Evolutionary conservation across 1,140 invertebrate genomes (phyloP), one percentile per base, ranked within the genome.

Genomic region (Radopholus similis): DNA sequence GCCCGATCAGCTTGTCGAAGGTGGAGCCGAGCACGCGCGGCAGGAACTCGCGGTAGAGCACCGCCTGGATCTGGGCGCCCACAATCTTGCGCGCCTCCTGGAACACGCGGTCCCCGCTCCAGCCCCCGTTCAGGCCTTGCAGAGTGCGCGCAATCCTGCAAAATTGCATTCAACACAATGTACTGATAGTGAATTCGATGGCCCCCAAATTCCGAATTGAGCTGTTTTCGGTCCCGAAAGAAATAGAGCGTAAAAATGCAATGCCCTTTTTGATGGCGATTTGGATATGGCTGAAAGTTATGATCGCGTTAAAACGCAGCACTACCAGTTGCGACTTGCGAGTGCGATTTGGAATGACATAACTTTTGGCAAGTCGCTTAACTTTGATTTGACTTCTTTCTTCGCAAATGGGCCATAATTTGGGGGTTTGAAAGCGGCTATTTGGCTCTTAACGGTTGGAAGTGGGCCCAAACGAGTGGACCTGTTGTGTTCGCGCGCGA

Each of bases 11-110:
- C 11, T 76, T 72, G 23, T 56, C 64, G 23, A 77, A 57, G 26
- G 70, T 47, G 28, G 53, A 59, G 34, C 76, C 82, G 28, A 83
- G 71, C 23, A 82, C 58, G 26, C 80, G 77, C 11, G 80, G 77
- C 28, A 75, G 64, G 66, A 72, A 73, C 56, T 72, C 66, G 64
- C 57, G 67, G 77, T 83, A 82, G 2, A 80, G 58, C 21, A 81
- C 66, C 28, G 65, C 60, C 57, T 83, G 81, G 40, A 83, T 76
- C 47, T 81, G 11, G 21, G 85, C 86, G 18, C 85, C 86, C 30
- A 87, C 74, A 26, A 87, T 86, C 72, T 87, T 86, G 66, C 85
- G 79, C 4, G 85, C 75, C 75, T 87, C 86, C 75, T 87, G 85
- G 57, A 78, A 77, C 1, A 78, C 15, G n/a, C 76, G 64, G 64